Conservation (phyloP, 2,888 invertebrate species). For the Linyphia triangularis region DNA sequence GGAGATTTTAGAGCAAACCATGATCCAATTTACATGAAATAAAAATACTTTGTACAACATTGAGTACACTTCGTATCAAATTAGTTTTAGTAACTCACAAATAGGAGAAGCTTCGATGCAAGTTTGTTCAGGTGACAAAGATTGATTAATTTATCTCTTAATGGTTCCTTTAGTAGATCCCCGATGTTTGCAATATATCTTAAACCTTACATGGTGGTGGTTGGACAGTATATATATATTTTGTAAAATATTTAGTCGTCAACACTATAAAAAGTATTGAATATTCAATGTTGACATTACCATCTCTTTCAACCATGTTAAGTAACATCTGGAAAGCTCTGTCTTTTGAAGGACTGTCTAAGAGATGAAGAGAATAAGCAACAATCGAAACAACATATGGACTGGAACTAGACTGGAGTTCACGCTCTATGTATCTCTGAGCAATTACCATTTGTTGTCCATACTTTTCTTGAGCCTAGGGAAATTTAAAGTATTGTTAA, state of each 20-base stretch:
- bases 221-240: no score
- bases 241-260: not conserved
- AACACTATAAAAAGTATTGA: not conserved
- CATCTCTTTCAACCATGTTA: conserved; percentile 80
- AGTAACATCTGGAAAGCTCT: conserved; percentile 84
- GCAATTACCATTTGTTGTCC: conserved; percentile 81
- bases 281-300: conserved; percentile 12
- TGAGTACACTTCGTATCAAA: no score
- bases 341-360: conserved; percentile 86
- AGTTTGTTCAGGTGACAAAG: no score
- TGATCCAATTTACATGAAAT: no score
- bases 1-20: no score
- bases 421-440: conserved; percentile 86
- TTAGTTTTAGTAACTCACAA: no score
- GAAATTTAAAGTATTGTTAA: not conserved
- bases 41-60: no score
- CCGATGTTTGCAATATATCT: no score
- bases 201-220: no score
- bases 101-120: no score
- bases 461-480: conserved; percentile 63
- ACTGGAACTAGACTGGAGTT: conserved; percentile 84
- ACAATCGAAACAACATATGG: conserved; percentile 89
- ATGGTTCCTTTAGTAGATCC: no score
- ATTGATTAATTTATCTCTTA: no score
- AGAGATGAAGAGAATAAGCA: conserved; percentile 87